These are phyloP conservation scores for Poeciliopsis prolifica DNA, from an alignment of 2,113 vertebrate genomes.

Conservation along the genomic window DNA sequence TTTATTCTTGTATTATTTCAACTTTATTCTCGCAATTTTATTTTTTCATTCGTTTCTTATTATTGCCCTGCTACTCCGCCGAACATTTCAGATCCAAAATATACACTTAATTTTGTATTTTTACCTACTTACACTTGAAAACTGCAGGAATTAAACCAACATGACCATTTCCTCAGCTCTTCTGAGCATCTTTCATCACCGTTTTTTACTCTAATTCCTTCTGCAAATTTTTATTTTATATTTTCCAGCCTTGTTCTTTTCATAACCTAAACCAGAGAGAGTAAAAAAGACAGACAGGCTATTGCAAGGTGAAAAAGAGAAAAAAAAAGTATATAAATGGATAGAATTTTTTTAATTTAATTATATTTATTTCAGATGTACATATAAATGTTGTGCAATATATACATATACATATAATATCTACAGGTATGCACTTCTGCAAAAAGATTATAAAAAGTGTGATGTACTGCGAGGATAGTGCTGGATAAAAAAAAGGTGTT, in stretches of 20 bases:
- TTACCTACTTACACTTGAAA: constrained; percentile 28
- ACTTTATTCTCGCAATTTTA: too few relatives aligned
- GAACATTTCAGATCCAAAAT: constrained; percentile 1
- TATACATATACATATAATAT: constrained; percentile 73
- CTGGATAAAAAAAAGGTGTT: constrained; percentile 58
- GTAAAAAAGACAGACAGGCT: constrained; percentile 48
- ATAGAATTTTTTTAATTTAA: constrained; percentile 66
- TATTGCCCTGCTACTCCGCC: too few relatives aligned
- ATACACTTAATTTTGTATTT: constrained; percentile 21
- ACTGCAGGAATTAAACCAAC: constrained; percentile 16
- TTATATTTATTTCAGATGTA: constrained; percentile 77
- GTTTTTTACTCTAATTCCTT: constrained; percentile 32
- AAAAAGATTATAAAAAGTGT: constrained; percentile 57
- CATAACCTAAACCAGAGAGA: constrained; percentile 33
- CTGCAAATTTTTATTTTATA: constrained; percentile 25
- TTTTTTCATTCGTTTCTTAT: too few relatives aligned
- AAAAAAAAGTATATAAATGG: constrained; percentile 34
- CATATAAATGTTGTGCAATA: constrained; percentile 79
- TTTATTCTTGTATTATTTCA: too few relatives aligned
- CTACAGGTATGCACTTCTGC: constrained; percentile 74
- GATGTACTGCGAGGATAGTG: constrained; percentile 54
- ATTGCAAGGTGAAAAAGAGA: constrained; percentile 34
- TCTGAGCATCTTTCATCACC: constrained; percentile 27
- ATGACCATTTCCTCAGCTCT: constrained; percentile 22
- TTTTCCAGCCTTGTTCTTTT: constrained; percentile 32